These are phyloP conservation scores for Rhamnusium bicolor DNA, from an alignment of 2,888 invertebrate species.

Conservation along the genomic window DNA sequence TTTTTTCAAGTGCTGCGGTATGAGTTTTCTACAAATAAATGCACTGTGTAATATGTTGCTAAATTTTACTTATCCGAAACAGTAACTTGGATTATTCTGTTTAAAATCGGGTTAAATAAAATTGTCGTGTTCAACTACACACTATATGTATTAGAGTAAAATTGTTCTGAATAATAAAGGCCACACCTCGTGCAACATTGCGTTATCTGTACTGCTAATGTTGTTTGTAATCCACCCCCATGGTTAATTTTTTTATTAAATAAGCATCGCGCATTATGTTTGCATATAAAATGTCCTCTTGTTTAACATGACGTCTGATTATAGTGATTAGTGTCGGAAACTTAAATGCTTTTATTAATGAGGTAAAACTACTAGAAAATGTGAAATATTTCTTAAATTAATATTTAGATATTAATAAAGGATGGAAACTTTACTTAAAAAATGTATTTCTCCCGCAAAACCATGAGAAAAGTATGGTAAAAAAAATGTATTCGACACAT, in stretches of 20 bases:
- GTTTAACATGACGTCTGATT: neutral
- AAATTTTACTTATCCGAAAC: neutral
- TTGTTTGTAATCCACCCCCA: constrained; percentile 24
- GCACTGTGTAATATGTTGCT: neutral
- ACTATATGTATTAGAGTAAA: constrained; percentile 26
- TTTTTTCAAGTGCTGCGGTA: neutral
- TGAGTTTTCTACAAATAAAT: neutral
- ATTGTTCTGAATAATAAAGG: constrained; percentile 30
- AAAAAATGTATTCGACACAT: too few relatives aligned
- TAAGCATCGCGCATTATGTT: constrained; percentile 34
- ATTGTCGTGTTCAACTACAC: constrained; percentile 10
- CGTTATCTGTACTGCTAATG: constrained; percentile 37
- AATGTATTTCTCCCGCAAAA: too few relatives aligned
- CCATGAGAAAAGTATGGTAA: too few relatives aligned
- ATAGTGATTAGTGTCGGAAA: neutral
- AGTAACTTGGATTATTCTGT: neutral
- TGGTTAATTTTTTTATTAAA: constrained; percentile 21
- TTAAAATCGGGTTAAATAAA: neutral
- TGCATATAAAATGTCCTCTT: constrained; percentile 17
- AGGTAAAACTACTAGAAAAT: neutral
- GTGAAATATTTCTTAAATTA: too few relatives aligned
- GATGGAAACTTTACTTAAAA: too few relatives aligned
- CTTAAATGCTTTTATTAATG: neutral
- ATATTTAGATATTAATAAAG: too few relatives aligned
- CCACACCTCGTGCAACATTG: constrained; percentile 45